phyloP scores from a whole-genome alignment of 1,140 invertebrate genomes.

The Aphelenchoides besseyi region DNA sequence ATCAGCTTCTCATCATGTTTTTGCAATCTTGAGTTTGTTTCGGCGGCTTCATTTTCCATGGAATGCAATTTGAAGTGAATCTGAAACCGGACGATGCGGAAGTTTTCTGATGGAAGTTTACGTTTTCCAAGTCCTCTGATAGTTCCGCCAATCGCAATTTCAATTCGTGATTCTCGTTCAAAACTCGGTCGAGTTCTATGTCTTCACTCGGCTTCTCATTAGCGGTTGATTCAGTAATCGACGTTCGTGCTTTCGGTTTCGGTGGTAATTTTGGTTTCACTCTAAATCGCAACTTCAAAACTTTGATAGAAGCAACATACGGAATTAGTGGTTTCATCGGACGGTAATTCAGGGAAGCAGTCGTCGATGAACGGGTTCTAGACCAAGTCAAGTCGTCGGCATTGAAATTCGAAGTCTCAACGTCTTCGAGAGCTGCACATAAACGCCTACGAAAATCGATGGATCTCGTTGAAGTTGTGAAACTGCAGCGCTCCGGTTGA shows the following conservation, averaged over 20 bases:
- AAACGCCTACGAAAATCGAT: background rate
- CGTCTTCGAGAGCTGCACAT: background rate
- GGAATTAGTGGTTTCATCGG: background rate
- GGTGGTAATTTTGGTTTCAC: background rate
- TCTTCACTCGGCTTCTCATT: background rate
- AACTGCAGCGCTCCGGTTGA: background rate
- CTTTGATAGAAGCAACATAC: background rate
- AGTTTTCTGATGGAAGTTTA: background rate
- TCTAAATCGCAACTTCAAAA: background rate
- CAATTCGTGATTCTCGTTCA: constrained; percentile 3
- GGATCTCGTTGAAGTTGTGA: background rate
- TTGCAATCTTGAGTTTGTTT: background rate
- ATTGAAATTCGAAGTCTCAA: background rate
- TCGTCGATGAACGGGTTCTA: background rate
- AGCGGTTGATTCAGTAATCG: background rate
- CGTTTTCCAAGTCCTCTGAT: background rate
- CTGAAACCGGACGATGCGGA: constrained; percentile 4
- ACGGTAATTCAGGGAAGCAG: background rate
- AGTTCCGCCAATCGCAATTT: background rate
- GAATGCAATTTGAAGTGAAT: background rate
- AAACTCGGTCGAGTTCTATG: background rate
- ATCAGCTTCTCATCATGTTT: constrained; percentile 5
- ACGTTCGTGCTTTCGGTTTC: constrained; percentile 2
- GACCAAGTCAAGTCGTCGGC: background rate
- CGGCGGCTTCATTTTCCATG: background rate